Conservation (phyloP, 2,797 vertebrate genomes). For the Ispidina picta region DNA sequence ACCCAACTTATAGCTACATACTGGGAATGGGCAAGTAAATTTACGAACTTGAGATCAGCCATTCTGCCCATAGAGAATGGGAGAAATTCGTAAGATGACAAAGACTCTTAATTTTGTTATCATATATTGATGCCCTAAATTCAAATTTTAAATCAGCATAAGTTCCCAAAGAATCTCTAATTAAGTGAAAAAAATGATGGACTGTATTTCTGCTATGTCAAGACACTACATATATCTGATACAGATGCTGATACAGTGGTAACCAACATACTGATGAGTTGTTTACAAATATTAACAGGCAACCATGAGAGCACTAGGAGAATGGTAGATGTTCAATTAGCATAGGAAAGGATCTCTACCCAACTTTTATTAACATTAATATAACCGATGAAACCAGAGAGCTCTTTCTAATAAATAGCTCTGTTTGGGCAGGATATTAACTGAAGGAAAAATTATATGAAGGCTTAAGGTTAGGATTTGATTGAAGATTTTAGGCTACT, state of each 20-base stretch:
- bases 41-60: not conserved
- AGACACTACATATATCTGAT: not conserved
- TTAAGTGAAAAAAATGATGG: not conserved
- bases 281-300: constrained; percentile 2
- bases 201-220: not conserved
- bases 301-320: not conserved
- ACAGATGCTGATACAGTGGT: not conserved
- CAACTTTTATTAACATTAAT: not conserved
- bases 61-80: not conserved
- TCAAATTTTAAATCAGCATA: not conserved
- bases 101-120: not conserved
- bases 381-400: not conserved
- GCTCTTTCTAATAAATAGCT: constrained; percentile 5
- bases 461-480: constrained; percentile 52
- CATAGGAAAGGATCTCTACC: not conserved
- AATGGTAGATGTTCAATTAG: not conserved
- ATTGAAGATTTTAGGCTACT: constrained; percentile 58
- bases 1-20: not conserved
- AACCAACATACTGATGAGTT: not conserved
- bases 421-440: constrained; percentile 34
- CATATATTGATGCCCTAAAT: not conserved
- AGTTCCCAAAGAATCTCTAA: not conserved
- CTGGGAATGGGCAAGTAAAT: not conserved
- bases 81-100: not conserved
- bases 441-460: constrained; percentile 39